Evolutionary conservation across 2,797 vertebrate species (phyloP), one percentile per base, ranked within the genome.

Genomic region (Rousettus madagascariensis): DNA sequence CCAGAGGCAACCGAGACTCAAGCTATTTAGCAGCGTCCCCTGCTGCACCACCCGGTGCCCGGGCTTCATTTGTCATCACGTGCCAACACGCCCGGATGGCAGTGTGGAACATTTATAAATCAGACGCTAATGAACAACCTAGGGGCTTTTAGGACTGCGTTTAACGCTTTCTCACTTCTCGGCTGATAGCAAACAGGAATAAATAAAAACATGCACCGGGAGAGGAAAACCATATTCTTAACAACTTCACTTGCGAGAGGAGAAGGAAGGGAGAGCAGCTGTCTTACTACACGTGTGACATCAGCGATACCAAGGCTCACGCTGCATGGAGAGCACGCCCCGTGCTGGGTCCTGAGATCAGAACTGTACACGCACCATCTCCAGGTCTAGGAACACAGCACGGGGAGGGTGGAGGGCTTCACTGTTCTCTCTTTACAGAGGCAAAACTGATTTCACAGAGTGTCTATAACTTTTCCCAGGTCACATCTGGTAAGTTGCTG

Each of bases 101-200:
- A 85, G 65, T 68, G 16, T 95, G 95, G 97, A 97, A 96, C 78
- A 90, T 69, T 59, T 78, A 96, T 88, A 95, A 98, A 97, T 96
- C 92, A 94, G 59, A 74, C 6, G 22, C 66, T 96, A 97, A 97
- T 96, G 51, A 98, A 95, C 5, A 96, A n/a, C 61, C 87, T 90
- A 77, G 90, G n/a, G 59, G 53, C 80, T 97, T 97, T 97, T 94
- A 96, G 74, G 78, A 93, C 61, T 59, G 38, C 36, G 20, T 90
- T 97, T 96, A 98, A 97, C 89, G 75, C 57, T 88, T 96, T 71
- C 41, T 28, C 16, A 33, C 77, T 66, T 85, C 36, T 51, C 46
- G 26, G 30, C 33, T 84, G 17, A 9, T 51, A 79, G n/a, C 46
- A 78, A 84, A 78, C 20, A 30, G 28, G 55, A 63, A 41, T 17